phyloP scores from a whole-genome alignment of 2,113 vertebrate species.

The Terrapene triunguis region DNA sequence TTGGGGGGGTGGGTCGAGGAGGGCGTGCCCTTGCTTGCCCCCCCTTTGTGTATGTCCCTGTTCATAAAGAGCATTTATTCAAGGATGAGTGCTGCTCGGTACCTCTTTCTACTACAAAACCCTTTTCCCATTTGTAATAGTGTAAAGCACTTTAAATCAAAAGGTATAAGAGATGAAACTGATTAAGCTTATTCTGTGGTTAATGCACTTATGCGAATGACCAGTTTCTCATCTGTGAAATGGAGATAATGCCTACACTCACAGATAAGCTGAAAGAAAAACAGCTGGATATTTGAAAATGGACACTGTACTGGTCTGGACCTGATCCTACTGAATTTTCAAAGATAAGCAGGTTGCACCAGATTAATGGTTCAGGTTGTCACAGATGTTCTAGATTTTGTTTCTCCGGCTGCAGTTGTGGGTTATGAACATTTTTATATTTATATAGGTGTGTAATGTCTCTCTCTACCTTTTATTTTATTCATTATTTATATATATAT shows the following conservation, averaged over 20 bases:
- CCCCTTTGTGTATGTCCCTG: too few relatives aligned
- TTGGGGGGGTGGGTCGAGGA: too few relatives aligned
- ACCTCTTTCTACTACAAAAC: not conserved
- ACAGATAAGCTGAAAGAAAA: too few relatives aligned
- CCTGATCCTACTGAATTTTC: fast-evolving
- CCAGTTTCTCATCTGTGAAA: not conserved
- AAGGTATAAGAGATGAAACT: not conserved
- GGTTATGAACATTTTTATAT: not conserved
- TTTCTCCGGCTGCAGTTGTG: not conserved
- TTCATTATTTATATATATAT: not conserved
- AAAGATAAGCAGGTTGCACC: fast-evolving
- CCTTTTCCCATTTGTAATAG: not conserved
- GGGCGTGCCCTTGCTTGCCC: too few relatives aligned
- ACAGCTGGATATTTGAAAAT: not conserved
- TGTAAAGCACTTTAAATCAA: not conserved
- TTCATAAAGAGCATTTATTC: not conserved
- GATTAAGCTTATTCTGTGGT: not conserved
- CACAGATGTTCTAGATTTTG: not conserved
- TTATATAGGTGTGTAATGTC: too few relatives aligned
- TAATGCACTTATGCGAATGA: not conserved
- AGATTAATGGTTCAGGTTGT: not conserved
- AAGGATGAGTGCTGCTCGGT: not conserved
- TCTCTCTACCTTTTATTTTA: too few relatives aligned
- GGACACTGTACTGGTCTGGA: not conserved
- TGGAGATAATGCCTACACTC: too few relatives aligned